Base-by-base conservation (phyloP, 2,888 invertebrate genomes). In the Lasioglossum oenotherae region DNA sequence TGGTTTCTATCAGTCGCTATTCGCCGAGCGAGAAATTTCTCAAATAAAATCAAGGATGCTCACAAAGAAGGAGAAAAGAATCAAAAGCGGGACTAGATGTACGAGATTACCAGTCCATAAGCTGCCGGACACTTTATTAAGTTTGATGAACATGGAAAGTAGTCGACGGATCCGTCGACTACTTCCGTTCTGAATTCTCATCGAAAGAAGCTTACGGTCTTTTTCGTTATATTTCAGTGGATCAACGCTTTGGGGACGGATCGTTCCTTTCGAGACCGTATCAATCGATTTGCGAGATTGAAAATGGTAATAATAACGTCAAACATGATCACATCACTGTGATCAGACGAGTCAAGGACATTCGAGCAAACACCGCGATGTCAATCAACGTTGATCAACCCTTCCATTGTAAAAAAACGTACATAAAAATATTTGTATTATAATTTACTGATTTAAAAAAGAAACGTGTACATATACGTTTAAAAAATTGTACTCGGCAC, bases 61-160 rank as follows among this genome's bases (percentile, higher is more conserved):
- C 35, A 67, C 67, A 67, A 67, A 67, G 35, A 31, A 64, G 64
- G 16, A 31, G 16, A 31, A 31, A 64, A 64, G 64, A 64, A 64
- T 64, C 31, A 8, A 67, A 67, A 67, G 35, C 67, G 67, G 35
- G 67, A 67, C 67, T 67, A 67, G 67, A 67, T 67, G 35, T 35
- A 67, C 35, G 35, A 67, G 67, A 67, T 67, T 64, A 35, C 35
- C 35, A 67, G 35, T 67, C 67, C 67, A 67, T 31, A 67, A 67
- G 67, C 67, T 67, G 67, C 35, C 67, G 67, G 67, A 67, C 67
- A 67, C 67, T 67, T 64, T 67, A 35, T 64, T 67, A 35, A 67
- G 31, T 64, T 67, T 19, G 23, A 35, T 35, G 67, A 67, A 67
- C 35, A 23, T 35, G 4, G 35, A 67, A 67, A 67, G 19, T 31